Conservation (phyloP, 2,888 invertebrate genomes). For the Eledone cirrhosa region DNA sequence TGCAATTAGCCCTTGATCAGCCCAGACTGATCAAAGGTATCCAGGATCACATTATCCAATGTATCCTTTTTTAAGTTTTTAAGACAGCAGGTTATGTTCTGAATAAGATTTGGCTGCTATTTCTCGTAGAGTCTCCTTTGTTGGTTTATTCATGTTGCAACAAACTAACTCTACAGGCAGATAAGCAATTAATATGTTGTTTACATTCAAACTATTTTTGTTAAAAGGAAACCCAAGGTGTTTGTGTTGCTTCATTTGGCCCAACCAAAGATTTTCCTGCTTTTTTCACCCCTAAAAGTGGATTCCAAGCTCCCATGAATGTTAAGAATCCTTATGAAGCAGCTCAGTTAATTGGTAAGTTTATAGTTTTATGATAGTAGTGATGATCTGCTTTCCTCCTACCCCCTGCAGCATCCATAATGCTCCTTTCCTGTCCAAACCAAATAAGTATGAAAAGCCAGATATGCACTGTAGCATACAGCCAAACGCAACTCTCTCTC, state of each 20-base stretch:
- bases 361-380: neutral
- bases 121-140: too few relatives aligned
- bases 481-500: too few relatives aligned
- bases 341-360: conserved; percentile 70
- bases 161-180: too few relatives aligned
- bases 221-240: conserved; percentile 89
- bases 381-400: neutral
- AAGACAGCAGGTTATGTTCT: too few relatives aligned
- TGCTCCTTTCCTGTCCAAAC: neutral
- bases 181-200: too few relatives aligned
- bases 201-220: neutral
- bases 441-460: neutral
- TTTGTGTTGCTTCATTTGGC: conserved; percentile 84
- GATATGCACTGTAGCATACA: too few relatives aligned
- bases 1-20: too few relatives aligned
- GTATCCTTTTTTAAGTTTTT: too few relatives aligned
- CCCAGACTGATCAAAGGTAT: too few relatives aligned
- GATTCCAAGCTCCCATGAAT: conserved; percentile 77
- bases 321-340: conserved; percentile 75
- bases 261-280: conserved; percentile 83
- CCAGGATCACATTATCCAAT: too few relatives aligned
- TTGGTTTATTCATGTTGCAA: too few relatives aligned
- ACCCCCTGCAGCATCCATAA: neutral
- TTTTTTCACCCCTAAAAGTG: conserved; percentile 86
- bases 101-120: too few relatives aligned